These are phyloP conservation scores for Acanthurus leucopareius DNA, from an alignment of 2,797 vertebrate species.

Conservation along the genomic window DNA sequence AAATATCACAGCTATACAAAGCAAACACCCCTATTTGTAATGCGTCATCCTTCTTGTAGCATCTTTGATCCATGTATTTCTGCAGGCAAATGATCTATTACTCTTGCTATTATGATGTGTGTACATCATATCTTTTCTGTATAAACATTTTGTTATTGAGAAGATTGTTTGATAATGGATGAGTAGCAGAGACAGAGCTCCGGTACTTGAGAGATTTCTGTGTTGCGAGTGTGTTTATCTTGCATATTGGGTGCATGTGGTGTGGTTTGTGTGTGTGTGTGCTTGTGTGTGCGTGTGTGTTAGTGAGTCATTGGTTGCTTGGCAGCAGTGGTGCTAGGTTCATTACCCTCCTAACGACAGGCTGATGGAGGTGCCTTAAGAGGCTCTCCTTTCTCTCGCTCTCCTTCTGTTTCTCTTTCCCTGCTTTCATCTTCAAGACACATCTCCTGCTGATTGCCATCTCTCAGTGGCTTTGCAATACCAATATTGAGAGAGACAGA, in stretches of 20 bases:
- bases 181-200: slow-evolving; percentile 31
- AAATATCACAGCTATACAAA: too few relatives aligned
- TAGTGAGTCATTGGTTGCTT: slow-evolving; percentile 77
- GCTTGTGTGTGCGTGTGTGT: slow-evolving; percentile 36
- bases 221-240: slow-evolving; percentile 59
- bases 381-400: slow-evolving; percentile 70
- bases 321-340: slow-evolving; percentile 77
- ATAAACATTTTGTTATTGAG: slow-evolving; percentile 55
- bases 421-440: slow-evolving; percentile 69
- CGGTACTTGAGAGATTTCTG: slow-evolving; percentile 46
- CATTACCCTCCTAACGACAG: slow-evolving; percentile 83
- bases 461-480: slow-evolving; percentile 55
- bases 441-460: slow-evolving; percentile 77
- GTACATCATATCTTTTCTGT: slow-evolving; percentile 34
- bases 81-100: slow-evolving; percentile 13
- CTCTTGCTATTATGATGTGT: slow-evolving; percentile 21
- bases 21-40: too few relatives aligned
- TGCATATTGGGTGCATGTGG: slow-evolving; percentile 26
- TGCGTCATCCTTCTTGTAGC: too few relatives aligned
- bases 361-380: slow-evolving; percentile 81
- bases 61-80: slow-evolving; percentile 8
- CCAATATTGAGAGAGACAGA: slow-evolving; percentile 65
- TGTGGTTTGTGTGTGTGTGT: slow-evolving; percentile 36
- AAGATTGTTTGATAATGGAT: slow-evolving; percentile 44
- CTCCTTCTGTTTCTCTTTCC: slow-evolving; percentile 66